Evolutionary conservation across 1,140 invertebrate species (phyloP).

Genomic region (Agraylea sexmaculata): DNA sequence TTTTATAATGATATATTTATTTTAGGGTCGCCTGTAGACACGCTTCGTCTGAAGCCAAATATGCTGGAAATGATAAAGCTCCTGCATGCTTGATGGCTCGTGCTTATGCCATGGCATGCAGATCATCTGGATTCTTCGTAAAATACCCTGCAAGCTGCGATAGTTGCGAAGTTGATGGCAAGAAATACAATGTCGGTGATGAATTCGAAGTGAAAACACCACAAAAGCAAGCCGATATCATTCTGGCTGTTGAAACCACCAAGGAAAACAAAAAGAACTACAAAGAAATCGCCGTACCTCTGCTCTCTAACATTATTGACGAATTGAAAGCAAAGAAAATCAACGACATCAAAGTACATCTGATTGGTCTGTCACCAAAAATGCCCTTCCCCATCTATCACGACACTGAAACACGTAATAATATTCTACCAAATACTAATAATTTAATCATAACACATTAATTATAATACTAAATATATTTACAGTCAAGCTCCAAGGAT

Average conservation of each 20-base stretch:
- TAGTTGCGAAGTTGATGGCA: constrained; percentile 45
- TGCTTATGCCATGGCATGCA: constrained; percentile 47
- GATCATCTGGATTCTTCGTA: constrained; percentile 38
- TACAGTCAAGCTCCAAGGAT: constrained; percentile 33
- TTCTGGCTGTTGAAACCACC: constrained; percentile 57
- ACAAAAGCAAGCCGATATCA: constrained; percentile 57
- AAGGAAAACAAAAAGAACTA: constrained; percentile 37
- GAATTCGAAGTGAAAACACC: constrained; percentile 53
- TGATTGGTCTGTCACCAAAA: constrained; percentile 30
- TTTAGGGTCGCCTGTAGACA: constrained; percentile 55
- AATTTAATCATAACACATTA: too few relatives aligned
- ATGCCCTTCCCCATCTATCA: constrained; percentile 33
- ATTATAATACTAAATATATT: constrained; percentile 12
- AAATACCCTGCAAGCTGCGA: constrained; percentile 47
- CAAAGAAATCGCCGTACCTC: constrained; percentile 38
- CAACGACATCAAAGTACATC: constrained; percentile 35
- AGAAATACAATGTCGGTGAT: constrained; percentile 40
- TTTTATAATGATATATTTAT: constrained; percentile 5
- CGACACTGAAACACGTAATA: constrained; percentile 33
- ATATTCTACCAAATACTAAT: not conserved
- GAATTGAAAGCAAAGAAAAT: constrained; percentile 34
- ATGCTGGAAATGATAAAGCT: constrained; percentile 38
- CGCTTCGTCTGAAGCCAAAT: constrained; percentile 36
- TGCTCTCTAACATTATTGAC: constrained; percentile 36
- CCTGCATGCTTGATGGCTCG: constrained; percentile 44